Conservation (phyloP, 2,888 invertebrate genomes). For the Elegia similella region DNA sequence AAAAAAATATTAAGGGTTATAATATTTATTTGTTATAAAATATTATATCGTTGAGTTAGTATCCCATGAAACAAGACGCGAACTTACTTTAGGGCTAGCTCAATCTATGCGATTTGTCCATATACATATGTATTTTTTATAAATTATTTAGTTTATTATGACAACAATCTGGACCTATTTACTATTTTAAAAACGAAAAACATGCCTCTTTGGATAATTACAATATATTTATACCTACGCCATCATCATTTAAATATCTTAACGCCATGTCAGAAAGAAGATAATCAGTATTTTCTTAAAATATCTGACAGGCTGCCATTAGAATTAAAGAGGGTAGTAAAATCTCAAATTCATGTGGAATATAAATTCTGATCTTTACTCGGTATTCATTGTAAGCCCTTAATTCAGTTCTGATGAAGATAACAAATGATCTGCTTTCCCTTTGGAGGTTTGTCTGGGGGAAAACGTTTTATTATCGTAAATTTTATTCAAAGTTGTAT, state of each 20-base stretch:
- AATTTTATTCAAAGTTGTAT: background rate
- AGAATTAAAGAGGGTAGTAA: background rate
- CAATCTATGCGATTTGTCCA: no score
- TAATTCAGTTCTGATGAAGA: slow-evolving; percentile 1
- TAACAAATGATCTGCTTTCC: background rate
- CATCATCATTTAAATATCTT: background rate
- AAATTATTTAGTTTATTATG: no score
- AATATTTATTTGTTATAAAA: no score
- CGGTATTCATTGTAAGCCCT: background rate
- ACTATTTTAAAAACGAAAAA: background rate
- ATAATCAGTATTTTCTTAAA: slow-evolving; percentile 3
- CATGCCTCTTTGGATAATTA: background rate
- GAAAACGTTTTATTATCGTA: background rate
- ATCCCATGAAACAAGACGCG: no score
- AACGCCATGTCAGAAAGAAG: background rate
- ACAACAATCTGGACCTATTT: no score
- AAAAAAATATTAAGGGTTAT: no score
- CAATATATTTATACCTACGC: background rate
- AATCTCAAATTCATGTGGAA: background rate
- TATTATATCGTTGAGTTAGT: no score
- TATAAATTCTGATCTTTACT: background rate
- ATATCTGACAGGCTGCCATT: slow-evolving; percentile 2
- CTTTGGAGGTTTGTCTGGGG: background rate
- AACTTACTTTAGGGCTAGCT: no score
- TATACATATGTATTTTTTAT: no score